Base-by-base conservation (phyloP, 2,888 invertebrate species). In the Drosophila quinaria region DNA sequence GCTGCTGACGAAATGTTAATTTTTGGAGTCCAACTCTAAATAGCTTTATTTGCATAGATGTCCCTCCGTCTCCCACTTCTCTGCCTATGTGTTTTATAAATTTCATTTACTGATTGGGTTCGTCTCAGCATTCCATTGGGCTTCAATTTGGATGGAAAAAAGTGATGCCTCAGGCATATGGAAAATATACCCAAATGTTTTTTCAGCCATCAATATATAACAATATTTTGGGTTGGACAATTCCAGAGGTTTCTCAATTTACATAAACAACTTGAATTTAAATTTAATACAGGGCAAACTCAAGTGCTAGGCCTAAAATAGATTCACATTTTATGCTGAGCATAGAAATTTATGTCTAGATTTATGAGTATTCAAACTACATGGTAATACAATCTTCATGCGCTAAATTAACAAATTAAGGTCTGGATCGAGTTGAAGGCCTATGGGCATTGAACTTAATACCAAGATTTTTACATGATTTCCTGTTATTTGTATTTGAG, bases 1-100 rank as follows among this genome's bases (percentile, higher is more conserved):
- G 33, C 58, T 56, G 44, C 67, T 68, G 60, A 66, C 41, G 67
- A 72, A 81, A 74, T 80, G 71, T 63, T 81, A 71, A 80, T 80
- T 81, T 78, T 67, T 46, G 10, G 31, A 65, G 33, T 35, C 67
- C 46, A 42, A 47, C 62, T 62, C 65, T 63, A 61, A 75, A 75
- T 70, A 42, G 55, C 64, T 62, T 44, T 58, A 73, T 85, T 84
- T 85, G 56, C 75, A 81, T 83, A 63, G 42, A 47, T 49, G 13
- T 10, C 29, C 10, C 39, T 22, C 35, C 2, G 3, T 22, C 49
- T 4, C n/a, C 11, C 5, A 11, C 49, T 41, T 19, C 4, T n/a
- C n/a, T n/a, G 0, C 4, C 6, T 35, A 5, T 6, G 37, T 46
- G 42, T 31, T 46, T 54, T 55, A 47, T 29, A 54, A 76, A 77